phyloP scores from a whole-genome alignment of 2,797 vertebrate species.

The Mus spretus region DNA sequence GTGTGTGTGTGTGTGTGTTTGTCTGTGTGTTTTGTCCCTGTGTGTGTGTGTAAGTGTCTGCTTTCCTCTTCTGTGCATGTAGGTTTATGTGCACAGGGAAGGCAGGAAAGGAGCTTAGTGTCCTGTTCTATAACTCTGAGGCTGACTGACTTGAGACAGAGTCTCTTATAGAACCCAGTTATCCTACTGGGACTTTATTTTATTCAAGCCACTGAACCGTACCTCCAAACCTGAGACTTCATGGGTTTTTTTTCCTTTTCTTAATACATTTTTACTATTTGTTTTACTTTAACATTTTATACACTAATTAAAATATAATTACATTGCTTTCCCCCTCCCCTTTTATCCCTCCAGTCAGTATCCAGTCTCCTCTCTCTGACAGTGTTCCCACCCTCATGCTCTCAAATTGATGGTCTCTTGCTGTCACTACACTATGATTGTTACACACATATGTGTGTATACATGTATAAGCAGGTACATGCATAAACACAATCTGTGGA shows the following conservation, averaged over 20 bases:
- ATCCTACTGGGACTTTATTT: not conserved
- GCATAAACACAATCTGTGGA: too few relatives aligned
- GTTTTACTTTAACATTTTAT: not conserved
- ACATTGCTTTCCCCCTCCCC: not conserved
- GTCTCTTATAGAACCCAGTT: not conserved
- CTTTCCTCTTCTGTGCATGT: not conserved
- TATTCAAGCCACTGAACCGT: not conserved
- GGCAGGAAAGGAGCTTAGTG: not conserved
- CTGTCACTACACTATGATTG: not conserved
- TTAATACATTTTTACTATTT: not conserved
- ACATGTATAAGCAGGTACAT: not conserved
- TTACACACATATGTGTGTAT: too few relatives aligned
- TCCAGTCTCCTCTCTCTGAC: not conserved
- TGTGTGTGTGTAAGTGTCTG: too few relatives aligned
- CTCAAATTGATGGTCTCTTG: not conserved
- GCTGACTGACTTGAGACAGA: not conserved
- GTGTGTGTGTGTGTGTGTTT: not conserved
- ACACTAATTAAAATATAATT: not conserved
- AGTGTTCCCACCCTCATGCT: not conserved
- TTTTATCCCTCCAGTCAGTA: not conserved
- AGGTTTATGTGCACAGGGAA: not conserved
- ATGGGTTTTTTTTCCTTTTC: not conserved
- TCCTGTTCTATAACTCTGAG: not conserved
- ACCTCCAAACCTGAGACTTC: not conserved
- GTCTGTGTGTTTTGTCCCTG: not conserved